Conservation (phyloP, 2,113 vertebrate genomes). For the Coregonus clupeaformis region DNA sequence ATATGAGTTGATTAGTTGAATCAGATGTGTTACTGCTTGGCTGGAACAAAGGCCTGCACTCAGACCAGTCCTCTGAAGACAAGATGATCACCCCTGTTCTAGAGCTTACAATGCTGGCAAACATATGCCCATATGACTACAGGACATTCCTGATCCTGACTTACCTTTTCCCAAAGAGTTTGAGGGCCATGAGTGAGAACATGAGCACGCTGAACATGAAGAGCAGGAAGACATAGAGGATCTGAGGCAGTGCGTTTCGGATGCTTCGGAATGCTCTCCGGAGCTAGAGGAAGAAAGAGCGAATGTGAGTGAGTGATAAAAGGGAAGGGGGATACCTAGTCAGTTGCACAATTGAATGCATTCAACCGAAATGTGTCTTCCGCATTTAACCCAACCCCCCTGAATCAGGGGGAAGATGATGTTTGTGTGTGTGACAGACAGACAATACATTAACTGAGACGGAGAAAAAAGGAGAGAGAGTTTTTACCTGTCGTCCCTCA, state of each 20-base stretch:
- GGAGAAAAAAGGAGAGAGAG: background rate
- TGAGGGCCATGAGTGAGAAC: constrained; percentile 93
- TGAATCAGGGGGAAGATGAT: background rate
- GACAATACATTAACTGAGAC: background rate
- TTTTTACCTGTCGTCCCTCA: constrained; percentile 86
- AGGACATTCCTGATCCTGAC: constrained; percentile 5
- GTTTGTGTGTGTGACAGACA: background rate
- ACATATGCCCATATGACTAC: too few species aligned
- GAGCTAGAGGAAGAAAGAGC: constrained; percentile 70
- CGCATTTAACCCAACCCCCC: too few species aligned
- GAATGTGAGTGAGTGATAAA: background rate
- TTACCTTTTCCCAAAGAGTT: constrained; percentile 87
- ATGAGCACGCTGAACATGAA: constrained; percentile 92
- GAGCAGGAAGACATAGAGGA: constrained; percentile 86
- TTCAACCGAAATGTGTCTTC: too few species aligned
- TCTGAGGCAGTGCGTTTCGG: constrained; percentile 87
- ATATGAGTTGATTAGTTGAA: too few species aligned
- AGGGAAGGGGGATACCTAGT: too few species aligned
- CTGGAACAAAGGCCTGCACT: too few species aligned
- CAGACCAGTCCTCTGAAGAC: too few species aligned
- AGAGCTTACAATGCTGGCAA: too few species aligned
- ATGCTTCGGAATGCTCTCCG: constrained; percentile 89
- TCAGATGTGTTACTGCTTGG: too few species aligned
- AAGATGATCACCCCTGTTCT: too few species aligned
- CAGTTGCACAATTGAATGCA: too few species aligned